phyloP scores from a whole-genome alignment of 2,888 invertebrate genomes.

The Nemotelus nigrinus region DNA sequence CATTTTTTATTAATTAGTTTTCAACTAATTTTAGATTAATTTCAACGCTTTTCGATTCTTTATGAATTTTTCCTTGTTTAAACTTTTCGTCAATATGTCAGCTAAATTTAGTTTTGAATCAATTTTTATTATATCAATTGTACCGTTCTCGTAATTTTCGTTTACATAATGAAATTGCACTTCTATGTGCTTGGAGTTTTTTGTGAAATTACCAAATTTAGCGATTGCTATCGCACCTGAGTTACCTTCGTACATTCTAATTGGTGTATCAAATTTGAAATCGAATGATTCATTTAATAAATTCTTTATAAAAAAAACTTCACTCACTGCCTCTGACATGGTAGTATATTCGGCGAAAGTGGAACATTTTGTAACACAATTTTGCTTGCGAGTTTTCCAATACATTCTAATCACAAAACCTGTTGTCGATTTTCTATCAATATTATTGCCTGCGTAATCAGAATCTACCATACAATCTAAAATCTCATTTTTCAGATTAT shows the following conservation, averaged over 20 bases:
- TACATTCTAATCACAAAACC: slow-evolving; percentile 58
- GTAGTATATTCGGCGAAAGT: slow-evolving; percentile 56
- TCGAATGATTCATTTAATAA: slow-evolving; percentile 51
- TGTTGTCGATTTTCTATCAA: slow-evolving; percentile 52
- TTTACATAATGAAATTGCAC: too few species aligned
- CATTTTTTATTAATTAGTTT: too few species aligned
- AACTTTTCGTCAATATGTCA: too few species aligned
- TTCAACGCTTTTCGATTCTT: too few species aligned
- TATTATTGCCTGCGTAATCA: slow-evolving; percentile 58
- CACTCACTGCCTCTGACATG: slow-evolving; percentile 54
- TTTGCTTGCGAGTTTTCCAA: slow-evolving; percentile 59
- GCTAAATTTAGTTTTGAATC: too few species aligned
- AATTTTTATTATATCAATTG: too few species aligned
- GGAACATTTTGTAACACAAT: slow-evolving; percentile 54
- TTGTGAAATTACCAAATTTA: too few species aligned
- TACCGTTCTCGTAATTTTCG: too few species aligned
- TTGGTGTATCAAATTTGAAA: slow-evolving; percentile 52
- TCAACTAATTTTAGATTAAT: too few species aligned
- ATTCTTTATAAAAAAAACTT: slow-evolving; percentile 52
- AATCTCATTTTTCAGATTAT: slow-evolving; percentile 43
- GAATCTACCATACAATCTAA: slow-evolving; percentile 57
- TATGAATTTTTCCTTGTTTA: too few species aligned
- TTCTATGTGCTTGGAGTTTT: too few species aligned
- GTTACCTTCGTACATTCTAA: slow-evolving; percentile 56
- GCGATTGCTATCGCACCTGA: slow-evolving; percentile 53